Evolutionary conservation across 2,113 vertebrate species (phyloP).

Genomic region (Lutjanus erythropterus): DNA sequence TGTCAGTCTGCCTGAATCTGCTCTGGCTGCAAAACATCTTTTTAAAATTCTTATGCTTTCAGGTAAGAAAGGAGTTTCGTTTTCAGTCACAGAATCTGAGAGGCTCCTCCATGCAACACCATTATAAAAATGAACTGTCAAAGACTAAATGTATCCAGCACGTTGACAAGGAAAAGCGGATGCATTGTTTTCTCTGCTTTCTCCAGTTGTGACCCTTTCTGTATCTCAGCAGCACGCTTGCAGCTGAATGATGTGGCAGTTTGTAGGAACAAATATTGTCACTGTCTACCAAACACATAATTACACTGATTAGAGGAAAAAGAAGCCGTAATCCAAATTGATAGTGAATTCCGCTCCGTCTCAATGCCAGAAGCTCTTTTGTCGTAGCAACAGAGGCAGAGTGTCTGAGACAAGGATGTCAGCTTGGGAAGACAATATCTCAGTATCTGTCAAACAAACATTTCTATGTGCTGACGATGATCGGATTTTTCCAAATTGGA

Average conservation of each 20-base stretch:
- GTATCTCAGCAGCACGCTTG: not conserved
- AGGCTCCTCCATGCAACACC: not conserved
- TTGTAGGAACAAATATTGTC: slow-evolving; percentile 12
- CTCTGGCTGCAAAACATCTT: not conserved
- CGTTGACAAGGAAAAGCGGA: not conserved
- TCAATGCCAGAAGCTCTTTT: slow-evolving; percentile 2
- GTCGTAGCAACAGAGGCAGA: not conserved
- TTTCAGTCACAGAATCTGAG: not conserved
- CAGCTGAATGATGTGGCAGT: slow-evolving; percentile 11
- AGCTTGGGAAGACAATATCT: not conserved
- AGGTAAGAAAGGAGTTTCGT: not conserved
- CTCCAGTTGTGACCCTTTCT: slow-evolving; percentile 5
- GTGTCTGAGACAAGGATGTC: not conserved
- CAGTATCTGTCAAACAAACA: slow-evolving; percentile 3
- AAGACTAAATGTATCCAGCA: not conserved
- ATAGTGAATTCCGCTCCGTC: slow-evolving; percentile 3
- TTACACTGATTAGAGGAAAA: slow-evolving; percentile 6
- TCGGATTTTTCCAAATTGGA: not conserved
- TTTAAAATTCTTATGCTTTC: not conserved
- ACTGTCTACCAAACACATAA: slow-evolving; percentile 17
- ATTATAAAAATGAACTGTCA: not conserved
- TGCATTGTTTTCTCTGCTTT: not conserved
- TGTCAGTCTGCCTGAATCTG: slow-evolving; percentile 21
- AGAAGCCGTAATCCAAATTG: not conserved
- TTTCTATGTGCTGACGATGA: not conserved